Conservation (phyloP, 2,888 invertebrate genomes). For the Camponotus fellah region DNA sequence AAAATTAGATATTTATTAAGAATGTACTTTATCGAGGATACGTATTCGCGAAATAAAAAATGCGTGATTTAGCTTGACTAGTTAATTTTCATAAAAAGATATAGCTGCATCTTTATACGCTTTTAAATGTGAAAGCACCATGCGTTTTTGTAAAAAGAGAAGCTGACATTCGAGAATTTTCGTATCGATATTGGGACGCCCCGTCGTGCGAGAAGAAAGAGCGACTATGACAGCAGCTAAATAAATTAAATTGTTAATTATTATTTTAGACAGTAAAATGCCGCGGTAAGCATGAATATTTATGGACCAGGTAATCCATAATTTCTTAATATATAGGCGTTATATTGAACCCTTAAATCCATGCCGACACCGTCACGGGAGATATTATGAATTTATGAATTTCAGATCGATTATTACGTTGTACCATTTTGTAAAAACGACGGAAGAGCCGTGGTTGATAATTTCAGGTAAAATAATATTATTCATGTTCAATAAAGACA, state of each 20-base stretch:
- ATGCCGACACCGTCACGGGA: constrained; percentile 24
- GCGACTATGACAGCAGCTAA: constrained; percentile 18
- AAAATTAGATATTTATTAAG: constrained; percentile 45
- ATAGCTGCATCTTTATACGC: neutral
- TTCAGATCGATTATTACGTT: constrained; percentile 24
- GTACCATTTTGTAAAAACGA: constrained; percentile 7
- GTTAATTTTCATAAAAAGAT: neutral
- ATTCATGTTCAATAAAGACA: neutral
- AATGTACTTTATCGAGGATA: constrained; percentile 25
- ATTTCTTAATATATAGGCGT: constrained; percentile 59
- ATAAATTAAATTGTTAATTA: constrained; percentile 62
- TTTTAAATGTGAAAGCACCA: neutral
- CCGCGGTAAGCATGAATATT: constrained; percentile 60
- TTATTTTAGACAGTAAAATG: constrained; percentile 38
- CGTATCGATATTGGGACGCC: constrained; percentile 22
- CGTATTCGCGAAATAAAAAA: neutral
- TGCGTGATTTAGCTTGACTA: neutral
- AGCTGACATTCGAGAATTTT: neutral
- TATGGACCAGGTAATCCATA: constrained; percentile 51
- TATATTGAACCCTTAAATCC: constrained; percentile 47
- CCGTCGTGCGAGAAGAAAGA: constrained; percentile 13
- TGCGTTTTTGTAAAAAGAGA: neutral
- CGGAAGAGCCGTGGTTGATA: neutral
- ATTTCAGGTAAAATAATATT: constrained; percentile 5
- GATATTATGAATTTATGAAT: constrained; percentile 44